Evolutionary conservation across 2,888 invertebrate genomes (phyloP).

Genomic region (Liodrosophila aerea): DNA sequence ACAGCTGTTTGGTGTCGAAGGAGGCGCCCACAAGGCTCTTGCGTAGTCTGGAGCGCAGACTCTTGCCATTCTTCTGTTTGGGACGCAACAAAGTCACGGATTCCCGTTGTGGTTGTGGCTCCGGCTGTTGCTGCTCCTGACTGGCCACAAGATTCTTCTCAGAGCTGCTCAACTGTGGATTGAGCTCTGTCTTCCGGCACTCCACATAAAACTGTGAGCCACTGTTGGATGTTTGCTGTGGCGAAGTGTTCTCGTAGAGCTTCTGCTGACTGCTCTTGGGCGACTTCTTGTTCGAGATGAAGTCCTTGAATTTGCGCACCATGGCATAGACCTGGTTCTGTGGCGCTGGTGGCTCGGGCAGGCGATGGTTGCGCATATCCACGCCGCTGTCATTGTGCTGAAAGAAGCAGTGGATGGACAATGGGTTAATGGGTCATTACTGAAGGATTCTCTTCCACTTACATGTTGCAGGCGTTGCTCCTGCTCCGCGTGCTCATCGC

Average conservation of each 20-base stretch:
- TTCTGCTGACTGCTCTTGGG: slow-evolving; percentile 78
- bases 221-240: slow-evolving; percentile 25
- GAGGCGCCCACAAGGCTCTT: slow-evolving; percentile 83
- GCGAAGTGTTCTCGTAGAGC: slow-evolving; percentile 76
- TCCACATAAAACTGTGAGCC: slow-evolving; percentile 44
- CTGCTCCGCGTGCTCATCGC: slow-evolving; percentile 84
- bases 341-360: slow-evolving; percentile 85
- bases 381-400: slow-evolving; percentile 83
- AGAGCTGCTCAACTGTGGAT: slow-evolving; percentile 77
- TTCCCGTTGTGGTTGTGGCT: slow-evolving; percentile 15
- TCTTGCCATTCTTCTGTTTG: slow-evolving; percentile 79
- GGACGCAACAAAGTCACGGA: slow-evolving; percentile 38
- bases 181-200: slow-evolving; percentile 42
- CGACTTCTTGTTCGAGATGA: slow-evolving; percentile 83
- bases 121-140: slow-evolving; percentile 18
- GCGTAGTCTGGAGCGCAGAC: slow-evolving; percentile 86
- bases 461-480: slow-evolving; percentile 80
- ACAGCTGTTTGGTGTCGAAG: slow-evolving; percentile 75
- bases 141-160: slow-evolving; percentile 79
- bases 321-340: slow-evolving; percentile 86
- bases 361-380: slow-evolving; percentile 83
- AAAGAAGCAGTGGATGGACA: background rate
- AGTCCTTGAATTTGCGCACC: slow-evolving; percentile 87
- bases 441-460: too few relatives aligned
- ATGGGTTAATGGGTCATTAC: too few relatives aligned